Percentiles rank a stretch among this genome's conserved stretches.
Conservation (phyloP, 2,113 vertebrate species). For the Cinclus mexicanus region DNA sequence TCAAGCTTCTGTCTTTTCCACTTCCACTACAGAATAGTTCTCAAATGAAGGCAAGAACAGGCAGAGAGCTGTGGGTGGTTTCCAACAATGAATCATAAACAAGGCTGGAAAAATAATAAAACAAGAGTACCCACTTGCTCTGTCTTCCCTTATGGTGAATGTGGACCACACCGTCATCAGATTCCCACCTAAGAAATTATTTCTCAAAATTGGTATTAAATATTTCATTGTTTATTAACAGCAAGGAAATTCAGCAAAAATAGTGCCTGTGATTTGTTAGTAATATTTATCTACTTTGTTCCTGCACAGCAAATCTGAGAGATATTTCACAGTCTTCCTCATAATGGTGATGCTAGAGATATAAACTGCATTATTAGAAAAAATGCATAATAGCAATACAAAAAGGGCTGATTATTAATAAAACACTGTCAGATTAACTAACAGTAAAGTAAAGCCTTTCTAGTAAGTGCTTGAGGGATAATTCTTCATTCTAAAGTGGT, state of each 20-base stretch:
- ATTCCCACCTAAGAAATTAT: not conserved
- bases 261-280: not conserved
- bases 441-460: constrained; percentile 55
- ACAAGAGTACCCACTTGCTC: not conserved
- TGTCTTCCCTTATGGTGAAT: not conserved
- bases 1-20: not conserved
- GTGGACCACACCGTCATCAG: not conserved
- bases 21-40: not conserved
- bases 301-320: constrained; percentile 7
- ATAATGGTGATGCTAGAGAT: constrained; percentile 46
- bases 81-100: not conserved
- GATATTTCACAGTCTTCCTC: constrained; percentile 42
- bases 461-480: constrained; percentile 46
- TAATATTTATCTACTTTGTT: constrained; percentile 36
- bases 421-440: constrained; percentile 60
- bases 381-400: constrained; percentile 50
- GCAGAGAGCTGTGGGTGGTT: not conserved
- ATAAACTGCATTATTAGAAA: constrained; percentile 45
- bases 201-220: not conserved
- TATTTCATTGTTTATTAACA: constrained; percentile 23
- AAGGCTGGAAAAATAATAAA: not conserved
- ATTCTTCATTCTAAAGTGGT: constrained; percentile 56
- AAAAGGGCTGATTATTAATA: constrained; percentile 61
- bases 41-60: not conserved
- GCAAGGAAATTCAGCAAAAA: not conserved